Conservation (phyloP, 1,140 invertebrate species). For the Drosophila pandora region DNA sequence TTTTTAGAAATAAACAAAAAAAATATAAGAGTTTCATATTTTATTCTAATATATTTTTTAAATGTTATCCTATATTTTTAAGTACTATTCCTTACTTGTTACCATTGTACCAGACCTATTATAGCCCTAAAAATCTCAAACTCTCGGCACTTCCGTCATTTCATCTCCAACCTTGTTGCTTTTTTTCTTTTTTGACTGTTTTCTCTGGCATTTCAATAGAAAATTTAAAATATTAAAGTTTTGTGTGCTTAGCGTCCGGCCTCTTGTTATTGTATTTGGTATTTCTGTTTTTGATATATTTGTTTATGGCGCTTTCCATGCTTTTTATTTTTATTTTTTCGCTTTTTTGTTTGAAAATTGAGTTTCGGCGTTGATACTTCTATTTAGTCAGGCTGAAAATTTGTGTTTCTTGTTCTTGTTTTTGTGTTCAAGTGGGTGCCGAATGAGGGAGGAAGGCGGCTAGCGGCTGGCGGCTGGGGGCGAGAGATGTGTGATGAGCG, state of each 20-base stretch:
- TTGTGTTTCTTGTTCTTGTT: slow-evolving; percentile 10
- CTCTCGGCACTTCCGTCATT: slow-evolving; percentile 59
- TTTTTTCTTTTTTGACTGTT: slow-evolving; percentile 25
- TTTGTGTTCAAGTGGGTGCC: slow-evolving; percentile 36
- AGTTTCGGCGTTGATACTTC: slow-evolving; percentile 72
- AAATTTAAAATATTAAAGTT: slow-evolving; percentile 70
- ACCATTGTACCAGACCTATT: background rate
- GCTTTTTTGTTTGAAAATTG: slow-evolving; percentile 64
- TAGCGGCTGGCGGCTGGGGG: background rate
- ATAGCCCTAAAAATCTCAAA: slow-evolving; percentile 30
- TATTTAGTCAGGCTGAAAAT: slow-evolving; percentile 59
- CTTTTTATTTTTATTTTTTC: slow-evolving; percentile 34
- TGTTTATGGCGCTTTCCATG: slow-evolving; percentile 21
- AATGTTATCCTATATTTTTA: background rate
- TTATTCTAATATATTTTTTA: too few species aligned
- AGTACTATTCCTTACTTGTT: too few species aligned
- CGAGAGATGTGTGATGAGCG: slow-evolving; percentile 49
- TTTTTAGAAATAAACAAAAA: too few species aligned
- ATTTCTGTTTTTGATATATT: slow-evolving; percentile 34
- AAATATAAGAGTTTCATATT: too few species aligned
- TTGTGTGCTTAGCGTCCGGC: slow-evolving; percentile 43
- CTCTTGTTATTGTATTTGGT: slow-evolving; percentile 38
- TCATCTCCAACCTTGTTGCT: slow-evolving; percentile 20
- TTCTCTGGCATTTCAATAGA: slow-evolving; percentile 57
- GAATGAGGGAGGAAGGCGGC: slow-evolving; percentile 25